A percentile compares a stretch with the other conserved stretches of the same genome.
These are phyloP conservation scores for Eurypyga helias DNA, from an alignment of 2,113 vertebrate species.

Conservation along the genomic window DNA sequence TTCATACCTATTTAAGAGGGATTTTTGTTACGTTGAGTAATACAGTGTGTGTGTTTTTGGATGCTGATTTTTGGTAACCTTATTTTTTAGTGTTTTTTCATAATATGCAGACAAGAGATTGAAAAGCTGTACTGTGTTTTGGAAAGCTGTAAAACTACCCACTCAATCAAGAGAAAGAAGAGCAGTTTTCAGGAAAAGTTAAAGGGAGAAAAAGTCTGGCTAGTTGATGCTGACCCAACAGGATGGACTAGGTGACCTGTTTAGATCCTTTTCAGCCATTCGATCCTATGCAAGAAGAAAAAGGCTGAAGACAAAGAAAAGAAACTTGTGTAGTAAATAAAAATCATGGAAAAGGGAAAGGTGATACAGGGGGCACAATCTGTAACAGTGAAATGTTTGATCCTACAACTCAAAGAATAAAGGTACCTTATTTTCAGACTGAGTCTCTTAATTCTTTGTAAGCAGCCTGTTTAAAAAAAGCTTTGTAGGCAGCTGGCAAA, in stretches of 20 bases:
- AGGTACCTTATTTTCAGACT: neutral
- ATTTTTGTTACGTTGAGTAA: neutral
- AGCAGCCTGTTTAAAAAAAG: neutral
- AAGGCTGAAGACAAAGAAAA: neutral
- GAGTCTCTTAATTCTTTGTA: neutral
- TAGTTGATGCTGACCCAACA: neutral
- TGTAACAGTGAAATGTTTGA: neutral
- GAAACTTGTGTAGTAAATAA: neutral
- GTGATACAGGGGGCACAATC: neutral
- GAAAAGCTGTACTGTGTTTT: neutral
- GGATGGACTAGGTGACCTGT: neutral
- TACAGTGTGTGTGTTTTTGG: neutral
- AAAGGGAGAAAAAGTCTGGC: neutral
- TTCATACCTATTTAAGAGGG: neutral
- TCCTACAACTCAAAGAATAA: neutral
- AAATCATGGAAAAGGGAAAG: neutral
- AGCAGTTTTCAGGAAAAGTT: neutral
- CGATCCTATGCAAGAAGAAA: neutral
- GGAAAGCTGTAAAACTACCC: neutral
- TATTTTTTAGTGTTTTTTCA: neutral
- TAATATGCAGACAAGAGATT: neutral
- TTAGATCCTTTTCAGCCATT: neutral
- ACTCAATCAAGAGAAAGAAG: neutral
- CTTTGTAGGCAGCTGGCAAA: neutral
- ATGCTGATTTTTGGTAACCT: neutral